Evolutionary conservation across 2,113 vertebrate species (phyloP), one percentile per base, ranked within the genome.

Genomic region (Edolisoma coerulescens): DNA sequence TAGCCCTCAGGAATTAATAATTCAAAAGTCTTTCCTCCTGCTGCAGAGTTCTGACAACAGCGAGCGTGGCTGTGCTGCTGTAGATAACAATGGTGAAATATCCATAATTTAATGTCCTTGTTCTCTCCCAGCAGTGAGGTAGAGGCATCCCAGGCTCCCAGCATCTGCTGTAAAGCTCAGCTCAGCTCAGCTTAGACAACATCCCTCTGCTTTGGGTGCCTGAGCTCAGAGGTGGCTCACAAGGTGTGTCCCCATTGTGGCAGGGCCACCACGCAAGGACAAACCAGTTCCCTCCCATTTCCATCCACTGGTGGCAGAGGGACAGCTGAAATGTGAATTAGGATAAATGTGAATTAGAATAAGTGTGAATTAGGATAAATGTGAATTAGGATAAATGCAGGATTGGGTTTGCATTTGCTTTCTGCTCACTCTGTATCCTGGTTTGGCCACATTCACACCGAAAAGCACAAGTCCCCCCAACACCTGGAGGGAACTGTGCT

Each of bases 1-100:
- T 86, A 95, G 42, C 39, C 37, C 56, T 57, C 68, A 76, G 57
- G 50, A 94, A 90, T 93, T 86, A 95, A 87, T 92, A 78, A 82
- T 84, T 93, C 74, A 93, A 13, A 64, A 61, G 26, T 28, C 42
- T 83, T 76, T 90, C 54, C 44, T 78, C 81, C 60, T 19, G 63
- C 76, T 64, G 7, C 76, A 76, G 35, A 2, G 0, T 69, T 84
- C 65, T 88, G 82, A 84, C 75, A 60, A 4, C 45, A 53, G 76
- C 0, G 0, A 92, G 39, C 0, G 3, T 76, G 50, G n/a, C 68
- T 65, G 82, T 63, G 93, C 53, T 47, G 10, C 6, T 75, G 87
- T 20, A 56, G 78, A 37, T 83, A 86, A 70, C 52, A 71, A 45
- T 23, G 49, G 63, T 35, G 57, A 84, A 63, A 68, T 77, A 77